phyloP scores from a whole-genome alignment of 2,888 invertebrate genomes.

The Isoperla grammatica region DNA sequence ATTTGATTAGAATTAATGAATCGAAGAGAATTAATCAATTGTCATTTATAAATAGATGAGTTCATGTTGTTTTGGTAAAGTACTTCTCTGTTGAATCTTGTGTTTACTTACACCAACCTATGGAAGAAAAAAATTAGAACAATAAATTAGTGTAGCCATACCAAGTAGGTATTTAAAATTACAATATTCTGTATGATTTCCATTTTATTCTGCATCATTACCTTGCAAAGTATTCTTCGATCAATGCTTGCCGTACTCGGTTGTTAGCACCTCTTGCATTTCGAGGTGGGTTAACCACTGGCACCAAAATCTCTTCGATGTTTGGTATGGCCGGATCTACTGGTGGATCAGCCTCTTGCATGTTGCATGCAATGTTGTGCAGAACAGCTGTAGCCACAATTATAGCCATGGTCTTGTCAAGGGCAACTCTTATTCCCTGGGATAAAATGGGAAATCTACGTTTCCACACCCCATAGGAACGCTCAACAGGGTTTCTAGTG shows the following conservation, averaged over 20 bases:
- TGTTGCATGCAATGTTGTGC: slow-evolving; percentile 13
- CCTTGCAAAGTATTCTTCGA: not conserved
- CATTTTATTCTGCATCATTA: no score
- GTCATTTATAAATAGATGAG: no score
- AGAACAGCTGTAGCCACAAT: slow-evolving; percentile 18
- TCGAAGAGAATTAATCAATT: no score
- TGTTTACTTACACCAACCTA: no score
- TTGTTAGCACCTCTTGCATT: not conserved
- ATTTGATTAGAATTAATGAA: no score
- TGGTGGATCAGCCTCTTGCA: slow-evolving; percentile 1
- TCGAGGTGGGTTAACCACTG: not conserved
- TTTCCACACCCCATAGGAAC: slow-evolving; percentile 14
- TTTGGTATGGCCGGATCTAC: not conserved
- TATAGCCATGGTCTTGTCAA: not conserved
- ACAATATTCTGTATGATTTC: no score
- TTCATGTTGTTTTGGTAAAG: no score
- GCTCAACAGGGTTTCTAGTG: slow-evolving; percentile 13
- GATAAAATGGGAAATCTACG: slow-evolving; percentile 11
- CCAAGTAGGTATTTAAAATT: no score
- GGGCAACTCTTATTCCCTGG: not conserved
- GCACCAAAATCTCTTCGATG: not conserved
- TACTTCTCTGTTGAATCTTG: no score
- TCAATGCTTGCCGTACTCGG: slow-evolving; percentile 8
- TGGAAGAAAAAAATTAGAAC: no score
- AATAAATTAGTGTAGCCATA: no score